Percentiles rank a stretch among this genome's conserved stretches.
Evolutionary conservation across 2,888 invertebrate species (phyloP).

Genomic region (Synergus itoensis): DNA sequence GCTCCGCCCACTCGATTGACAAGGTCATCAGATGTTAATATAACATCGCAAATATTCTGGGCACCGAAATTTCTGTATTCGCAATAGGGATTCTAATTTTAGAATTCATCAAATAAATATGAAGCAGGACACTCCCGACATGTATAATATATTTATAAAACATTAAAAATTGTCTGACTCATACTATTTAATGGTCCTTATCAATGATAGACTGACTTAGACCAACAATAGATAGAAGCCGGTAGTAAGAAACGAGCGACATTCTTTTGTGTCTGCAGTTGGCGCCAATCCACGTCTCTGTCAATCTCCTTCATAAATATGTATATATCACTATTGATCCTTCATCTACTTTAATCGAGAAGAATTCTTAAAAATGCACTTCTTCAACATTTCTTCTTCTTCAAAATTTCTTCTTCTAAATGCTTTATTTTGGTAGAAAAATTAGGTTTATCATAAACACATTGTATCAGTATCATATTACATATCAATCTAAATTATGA

Average conservation of each 20-base stretch:
- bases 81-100: not conserved
- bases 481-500: no score
- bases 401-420: not conserved
- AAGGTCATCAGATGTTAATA: not conserved
- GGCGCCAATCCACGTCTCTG: not conserved
- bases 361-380: not conserved
- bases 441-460: no score
- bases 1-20: not conserved
- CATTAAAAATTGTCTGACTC: not conserved
- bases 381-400: no score
- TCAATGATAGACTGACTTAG: not conserved
- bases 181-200: not conserved
- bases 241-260: not conserved
- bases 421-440: not conserved
- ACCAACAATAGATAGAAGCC: not conserved
- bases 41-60: not conserved
- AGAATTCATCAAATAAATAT: not conserved
- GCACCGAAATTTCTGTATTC: not conserved
- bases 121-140: not conserved
- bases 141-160: no score
- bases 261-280: slow-evolving; percentile 1
- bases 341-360: not conserved
- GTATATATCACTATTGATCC: not conserved
- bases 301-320: not conserved
- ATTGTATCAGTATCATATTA: no score